phyloP scores from a whole-genome alignment of 2,113 vertebrate genomes.

The Calyptommatus sinebrachiatus region DNA sequence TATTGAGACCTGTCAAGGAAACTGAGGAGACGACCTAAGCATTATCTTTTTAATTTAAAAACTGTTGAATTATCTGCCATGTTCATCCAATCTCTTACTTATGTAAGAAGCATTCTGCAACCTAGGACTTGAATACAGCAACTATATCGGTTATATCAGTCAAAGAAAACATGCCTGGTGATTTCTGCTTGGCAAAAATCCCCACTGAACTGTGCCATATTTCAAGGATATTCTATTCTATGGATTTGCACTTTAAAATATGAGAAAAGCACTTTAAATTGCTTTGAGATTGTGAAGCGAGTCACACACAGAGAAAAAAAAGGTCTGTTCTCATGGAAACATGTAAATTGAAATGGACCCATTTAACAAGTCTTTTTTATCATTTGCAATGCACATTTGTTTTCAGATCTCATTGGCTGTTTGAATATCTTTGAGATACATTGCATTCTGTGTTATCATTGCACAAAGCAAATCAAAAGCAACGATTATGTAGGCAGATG shows the following conservation, averaged over 20 bases:
- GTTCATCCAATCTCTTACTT: conserved; percentile 31
- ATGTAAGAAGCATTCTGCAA: conserved; percentile 68
- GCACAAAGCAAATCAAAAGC: conserved; percentile 31
- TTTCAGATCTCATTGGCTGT: conserved; percentile 60
- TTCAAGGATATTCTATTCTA: conserved; percentile 62
- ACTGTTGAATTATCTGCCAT: conserved; percentile 30
- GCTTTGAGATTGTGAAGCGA: conserved; percentile 46
- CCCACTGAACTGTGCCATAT: conserved; percentile 55
- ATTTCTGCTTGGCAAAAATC: conserved; percentile 49
- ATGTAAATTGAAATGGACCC: conserved; percentile 45
- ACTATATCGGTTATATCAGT: not conserved
- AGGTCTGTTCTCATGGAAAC: conserved; percentile 63
- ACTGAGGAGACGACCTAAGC: not conserved
- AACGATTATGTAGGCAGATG: conserved; percentile 57
- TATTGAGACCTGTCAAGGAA: conserved; percentile 19
- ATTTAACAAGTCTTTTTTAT: conserved; percentile 32
- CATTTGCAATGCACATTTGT: conserved; percentile 28
- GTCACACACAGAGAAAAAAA: conserved; percentile 61
- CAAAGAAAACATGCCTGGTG: conserved; percentile 38
- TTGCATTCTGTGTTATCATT: conserved; percentile 66
- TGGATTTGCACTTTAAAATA: conserved; percentile 56
- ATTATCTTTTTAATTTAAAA: conserved; percentile 40
- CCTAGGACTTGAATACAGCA: conserved; percentile 51
- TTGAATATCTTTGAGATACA: conserved; percentile 56
- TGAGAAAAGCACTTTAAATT: conserved; percentile 53